Conservation (phyloP, 2,113 vertebrate genomes). For the Nothobranchius furzeri region DNA sequence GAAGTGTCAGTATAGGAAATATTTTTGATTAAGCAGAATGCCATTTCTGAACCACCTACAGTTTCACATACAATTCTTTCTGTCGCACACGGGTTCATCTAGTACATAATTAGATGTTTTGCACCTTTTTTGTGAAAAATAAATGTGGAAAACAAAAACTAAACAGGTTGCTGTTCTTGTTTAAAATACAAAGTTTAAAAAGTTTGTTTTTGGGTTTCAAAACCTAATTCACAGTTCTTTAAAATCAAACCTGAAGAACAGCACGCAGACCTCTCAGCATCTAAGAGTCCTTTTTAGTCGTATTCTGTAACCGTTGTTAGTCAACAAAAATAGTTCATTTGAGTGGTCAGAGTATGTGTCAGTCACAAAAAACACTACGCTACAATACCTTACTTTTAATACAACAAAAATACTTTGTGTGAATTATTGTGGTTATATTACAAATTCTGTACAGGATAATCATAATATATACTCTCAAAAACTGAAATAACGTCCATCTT, state of each 20-base stretch:
- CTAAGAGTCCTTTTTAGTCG: slow-evolving; percentile 44
- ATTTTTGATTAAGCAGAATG: slow-evolving; percentile 74
- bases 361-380: slow-evolving; percentile 80
- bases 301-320: slow-evolving; percentile 74
- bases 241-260: slow-evolving; percentile 87
- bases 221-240: slow-evolving; percentile 96
- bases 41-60: slow-evolving; percentile 58
- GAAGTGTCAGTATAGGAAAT: slow-evolving; percentile 82
- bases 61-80: slow-evolving; percentile 52
- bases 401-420: slow-evolving; percentile 85
- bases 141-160: slow-evolving; percentile 68
- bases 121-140: slow-evolving; percentile 53
- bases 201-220: slow-evolving; percentile 85
- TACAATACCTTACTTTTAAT: slow-evolving; percentile 83
- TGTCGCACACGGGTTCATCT: slow-evolving; percentile 52
- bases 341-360: slow-evolving; percentile 81
- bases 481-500: slow-evolving; percentile 89
- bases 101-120: slow-evolving; percentile 60
- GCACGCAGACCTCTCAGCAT: slow-evolving; percentile 82
- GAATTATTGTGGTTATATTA: slow-evolving; percentile 83
- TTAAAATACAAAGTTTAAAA: slow-evolving; percentile 83
- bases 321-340: slow-evolving; percentile 79
- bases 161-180: slow-evolving; percentile 82
- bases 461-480: slow-evolving; percentile 85
- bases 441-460: slow-evolving; percentile 85